Conservation (phyloP, 2,797 vertebrate genomes). For the Pseudocheirus occidentalis region DNA sequence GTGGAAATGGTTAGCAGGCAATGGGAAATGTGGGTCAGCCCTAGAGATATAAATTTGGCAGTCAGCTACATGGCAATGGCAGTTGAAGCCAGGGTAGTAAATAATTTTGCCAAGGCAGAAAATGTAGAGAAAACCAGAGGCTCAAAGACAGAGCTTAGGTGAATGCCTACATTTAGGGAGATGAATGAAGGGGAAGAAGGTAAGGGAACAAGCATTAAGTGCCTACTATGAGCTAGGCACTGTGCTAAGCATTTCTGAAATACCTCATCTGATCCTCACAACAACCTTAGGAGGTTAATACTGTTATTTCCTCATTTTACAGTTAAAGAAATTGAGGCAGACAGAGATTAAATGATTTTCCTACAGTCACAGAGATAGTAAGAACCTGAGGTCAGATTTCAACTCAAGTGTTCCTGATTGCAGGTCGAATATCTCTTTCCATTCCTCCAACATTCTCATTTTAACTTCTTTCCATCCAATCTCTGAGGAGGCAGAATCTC, state of each 20-base stretch:
- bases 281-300: background rate
- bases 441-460: background rate
- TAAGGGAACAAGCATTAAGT: background rate
- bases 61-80: background rate
- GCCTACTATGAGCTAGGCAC: background rate
- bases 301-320: background rate
- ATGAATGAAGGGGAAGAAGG: background rate
- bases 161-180: background rate
- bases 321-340: background rate
- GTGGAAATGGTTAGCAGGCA: background rate
- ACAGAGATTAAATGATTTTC: background rate
- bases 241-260: background rate
- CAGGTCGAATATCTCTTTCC: background rate
- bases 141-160: background rate
- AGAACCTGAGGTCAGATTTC: background rate
- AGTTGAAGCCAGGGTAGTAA: background rate
- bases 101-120: background rate
- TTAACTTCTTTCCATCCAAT: background rate
- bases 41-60: background rate
- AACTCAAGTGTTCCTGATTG: background rate
- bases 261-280: background rate
- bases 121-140: background rate
- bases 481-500: background rate
- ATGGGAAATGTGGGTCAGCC: background rate
- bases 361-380: background rate